These are phyloP conservation scores for Hoplias malabaricus DNA, from an alignment of 2,113 vertebrate genomes.

Conservation along the genomic window DNA sequence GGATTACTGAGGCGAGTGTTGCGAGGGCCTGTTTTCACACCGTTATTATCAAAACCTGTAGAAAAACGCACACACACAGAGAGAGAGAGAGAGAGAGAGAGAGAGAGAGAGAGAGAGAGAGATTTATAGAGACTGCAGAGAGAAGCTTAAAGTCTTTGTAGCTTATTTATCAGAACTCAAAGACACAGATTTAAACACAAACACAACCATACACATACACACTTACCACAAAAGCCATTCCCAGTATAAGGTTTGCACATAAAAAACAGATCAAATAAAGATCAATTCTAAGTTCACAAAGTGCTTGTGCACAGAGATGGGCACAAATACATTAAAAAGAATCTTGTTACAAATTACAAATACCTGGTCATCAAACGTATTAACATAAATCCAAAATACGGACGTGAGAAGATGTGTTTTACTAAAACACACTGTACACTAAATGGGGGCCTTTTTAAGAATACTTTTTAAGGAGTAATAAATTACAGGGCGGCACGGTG, in stretches of 20 bases:
- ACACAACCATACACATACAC: conserved; percentile 5
- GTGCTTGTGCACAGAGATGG: not conserved
- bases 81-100: not conserved
- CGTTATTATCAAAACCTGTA: conserved; percentile 97
- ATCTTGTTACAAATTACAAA: too few species aligned
- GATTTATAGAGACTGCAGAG: not conserved
- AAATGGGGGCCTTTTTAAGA: too few species aligned
- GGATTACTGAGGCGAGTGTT: conserved; percentile 94
- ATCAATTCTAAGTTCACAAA: not conserved
- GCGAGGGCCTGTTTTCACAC: conserved; percentile 87
- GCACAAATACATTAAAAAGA: too few species aligned
- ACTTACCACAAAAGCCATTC: conserved; percentile 41
- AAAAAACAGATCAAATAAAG: conserved; percentile 28
- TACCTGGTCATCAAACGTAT: too few species aligned
- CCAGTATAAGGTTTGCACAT: conserved; percentile 12
- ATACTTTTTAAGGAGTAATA: too few species aligned
- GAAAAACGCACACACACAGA: conserved; percentile 42
- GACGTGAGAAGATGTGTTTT: too few species aligned
- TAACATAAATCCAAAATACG: too few species aligned
- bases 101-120: too few species aligned
- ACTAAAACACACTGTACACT: too few species aligned
- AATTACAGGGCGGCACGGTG: too few species aligned
- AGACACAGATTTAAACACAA: not conserved
- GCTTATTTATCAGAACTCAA: too few species aligned
- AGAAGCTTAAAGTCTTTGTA: too few species aligned